phyloP scores from a whole-genome alignment of 2,797 vertebrate species.

The Apogon talboti region DNA sequence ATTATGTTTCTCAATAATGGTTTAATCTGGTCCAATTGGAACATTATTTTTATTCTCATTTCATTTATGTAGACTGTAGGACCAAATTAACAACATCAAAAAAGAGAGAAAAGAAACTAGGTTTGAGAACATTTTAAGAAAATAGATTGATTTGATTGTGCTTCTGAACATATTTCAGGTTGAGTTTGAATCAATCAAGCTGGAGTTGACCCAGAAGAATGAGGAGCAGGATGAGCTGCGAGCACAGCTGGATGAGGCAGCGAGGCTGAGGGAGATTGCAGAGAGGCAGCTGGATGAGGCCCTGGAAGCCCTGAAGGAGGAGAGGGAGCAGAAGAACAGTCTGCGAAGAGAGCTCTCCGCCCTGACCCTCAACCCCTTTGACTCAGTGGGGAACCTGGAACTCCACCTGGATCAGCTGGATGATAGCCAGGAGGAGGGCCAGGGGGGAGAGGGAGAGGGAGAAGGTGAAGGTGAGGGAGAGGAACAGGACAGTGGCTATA shows the following conservation, averaged over 20 bases:
- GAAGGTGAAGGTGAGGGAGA: slow-evolving; percentile 73
- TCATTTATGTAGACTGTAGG: neutral
- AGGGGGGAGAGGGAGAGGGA: slow-evolving; percentile 64
- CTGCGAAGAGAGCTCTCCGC: slow-evolving; percentile 85
- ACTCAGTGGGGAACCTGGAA: slow-evolving; percentile 84
- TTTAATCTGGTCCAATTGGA: no score
- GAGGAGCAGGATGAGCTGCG: slow-evolving; percentile 85
- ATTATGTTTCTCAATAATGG: no score
- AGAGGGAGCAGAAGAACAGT: slow-evolving; percentile 89
- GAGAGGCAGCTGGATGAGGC: slow-evolving; percentile 90
- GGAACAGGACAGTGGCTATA: slow-evolving; percentile 80
- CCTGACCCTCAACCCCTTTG: slow-evolving; percentile 81
- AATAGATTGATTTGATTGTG: neutral
- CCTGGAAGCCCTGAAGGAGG: slow-evolving; percentile 88
- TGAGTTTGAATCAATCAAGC: slow-evolving; percentile 89
- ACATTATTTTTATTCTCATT: no score
- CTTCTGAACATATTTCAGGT: slow-evolving; percentile 74
- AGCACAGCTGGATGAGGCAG: slow-evolving; percentile 85
- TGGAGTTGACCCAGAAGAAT: slow-evolving; percentile 86
- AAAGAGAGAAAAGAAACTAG: neutral
- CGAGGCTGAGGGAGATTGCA: slow-evolving; percentile 82
- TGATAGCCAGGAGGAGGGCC: slow-evolving; percentile 78
- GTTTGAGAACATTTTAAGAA: neutral
- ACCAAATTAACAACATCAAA: neutral
- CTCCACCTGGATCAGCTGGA: slow-evolving; percentile 84